A percentile compares a stretch with the other conserved stretches of the same genome.
Conservation (phyloP, 2,797 vertebrate species). For the Poeciliopsis gracilis region DNA sequence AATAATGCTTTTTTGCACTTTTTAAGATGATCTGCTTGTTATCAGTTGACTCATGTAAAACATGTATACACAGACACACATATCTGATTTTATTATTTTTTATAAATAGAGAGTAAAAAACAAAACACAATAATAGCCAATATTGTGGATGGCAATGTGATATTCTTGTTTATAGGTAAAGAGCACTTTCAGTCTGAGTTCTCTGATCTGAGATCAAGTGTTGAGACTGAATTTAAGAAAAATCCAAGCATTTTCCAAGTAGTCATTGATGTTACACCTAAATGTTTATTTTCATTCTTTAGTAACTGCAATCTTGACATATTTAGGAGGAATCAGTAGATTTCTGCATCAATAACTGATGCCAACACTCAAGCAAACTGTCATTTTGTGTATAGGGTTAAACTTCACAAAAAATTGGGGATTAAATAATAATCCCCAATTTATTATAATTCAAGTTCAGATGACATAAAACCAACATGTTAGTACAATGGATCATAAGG, state of each 20-base stretch:
- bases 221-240: background rate
- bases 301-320: background rate
- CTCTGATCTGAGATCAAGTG: background rate
- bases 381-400: background rate
- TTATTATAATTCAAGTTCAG: background rate
- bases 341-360: background rate
- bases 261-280: background rate
- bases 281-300: background rate
- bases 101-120: background rate
- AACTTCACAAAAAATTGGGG: background rate
- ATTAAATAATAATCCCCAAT: too few relatives aligned
- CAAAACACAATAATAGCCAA: background rate
- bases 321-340: background rate
- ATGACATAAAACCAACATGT: background rate
- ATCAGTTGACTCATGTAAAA: background rate
- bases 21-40: slow-evolving; percentile 2
- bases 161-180: background rate
- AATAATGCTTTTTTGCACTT: background rate
- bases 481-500: background rate
- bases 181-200: background rate
- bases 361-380: background rate
- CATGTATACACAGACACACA: background rate
- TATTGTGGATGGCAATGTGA: background rate
- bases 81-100: background rate
- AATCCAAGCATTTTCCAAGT: background rate